Base-by-base conservation (phyloP, 1,140 invertebrate species). In the Oedothorax gibbosus region DNA sequence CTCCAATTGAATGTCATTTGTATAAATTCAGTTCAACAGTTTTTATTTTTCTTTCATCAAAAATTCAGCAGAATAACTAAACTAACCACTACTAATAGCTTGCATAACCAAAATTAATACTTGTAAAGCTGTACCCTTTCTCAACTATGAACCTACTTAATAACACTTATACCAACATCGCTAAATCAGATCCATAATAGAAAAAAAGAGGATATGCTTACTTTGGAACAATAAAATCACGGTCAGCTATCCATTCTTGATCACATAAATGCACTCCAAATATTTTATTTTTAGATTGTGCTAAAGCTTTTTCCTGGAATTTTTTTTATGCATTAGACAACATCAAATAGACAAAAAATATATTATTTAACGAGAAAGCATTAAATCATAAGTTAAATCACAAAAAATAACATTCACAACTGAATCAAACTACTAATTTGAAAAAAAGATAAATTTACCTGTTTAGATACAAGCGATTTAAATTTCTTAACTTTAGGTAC, bases 401-500 rank as follows among this genome's bases (percentile, higher is more conserved):
- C 5, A 18, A 10, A 4, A 66, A 20, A 20, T 10, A 21, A n/a
- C 18, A 68, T 21, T 5, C 35, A 49, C 11, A 50, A 3, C 9
- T 50, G 6, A 12, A 49, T n/a, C 11, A 51, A 35, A 71, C 35
- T 15, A 12, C 6, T 49, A 71, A 35, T 10, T 49, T 50, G 3
- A 71, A 71, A 71, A 71, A 49, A 49, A 50, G 51, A 71, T 49
- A 11, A 56, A 83, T 57, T 20, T 76, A 84, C 82, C 51, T 76
- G 72, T 51, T 84, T 84, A 14, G 51, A 18, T 53, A 84, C 53
- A 18, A 20, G 20, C 10, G 65, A 84, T 51, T 84, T 85, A n/a
- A 77, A 78, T 78, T 85, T 85, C 49, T 78, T 85, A 15, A 71
- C 56, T 78, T 77, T 78, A 6, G 83, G 83, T 6, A 85, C 75